Evolutionary conservation across 2,888 invertebrate species (phyloP).

Genomic region (Cylloceria caligata): DNA sequence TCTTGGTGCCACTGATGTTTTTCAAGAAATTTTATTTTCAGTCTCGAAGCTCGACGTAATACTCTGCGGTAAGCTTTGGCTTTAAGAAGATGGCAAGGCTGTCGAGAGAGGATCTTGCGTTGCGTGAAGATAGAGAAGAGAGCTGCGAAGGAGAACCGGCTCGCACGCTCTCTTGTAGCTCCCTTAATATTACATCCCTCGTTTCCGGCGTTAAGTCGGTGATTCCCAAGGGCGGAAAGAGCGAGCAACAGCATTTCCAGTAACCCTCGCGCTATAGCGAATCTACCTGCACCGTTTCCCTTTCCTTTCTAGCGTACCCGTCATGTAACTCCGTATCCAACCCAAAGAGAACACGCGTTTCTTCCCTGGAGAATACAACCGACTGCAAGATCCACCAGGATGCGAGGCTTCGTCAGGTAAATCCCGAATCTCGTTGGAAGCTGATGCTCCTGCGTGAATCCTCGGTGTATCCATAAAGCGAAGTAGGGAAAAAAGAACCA

Average conservation of each 20-base stretch:
- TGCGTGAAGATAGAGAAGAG: slow-evolving; percentile 28
- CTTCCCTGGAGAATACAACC: slow-evolving; percentile 41
- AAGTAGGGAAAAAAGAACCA: slow-evolving; percentile 5
- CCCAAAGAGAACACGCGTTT: slow-evolving; percentile 39
- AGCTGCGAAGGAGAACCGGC: slow-evolving; percentile 20
- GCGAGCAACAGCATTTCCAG: slow-evolving; percentile 26
- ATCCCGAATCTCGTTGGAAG: slow-evolving; percentile 19
- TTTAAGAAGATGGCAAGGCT: slow-evolving; percentile 19
- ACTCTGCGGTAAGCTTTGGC: slow-evolving; percentile 45
- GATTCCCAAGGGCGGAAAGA: slow-evolving; percentile 60
- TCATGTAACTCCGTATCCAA: too few relatives aligned
- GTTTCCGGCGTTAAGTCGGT: slow-evolving; percentile 71
- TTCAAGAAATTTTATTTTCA: slow-evolving; percentile 51
- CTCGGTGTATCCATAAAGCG: slow-evolving; percentile 26
- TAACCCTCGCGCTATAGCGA: slow-evolving; percentile 19
- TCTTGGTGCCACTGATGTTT: slow-evolving; percentile 36
- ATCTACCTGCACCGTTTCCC: slow-evolving; percentile 39
- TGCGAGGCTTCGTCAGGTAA: slow-evolving; percentile 28
- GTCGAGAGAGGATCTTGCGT: slow-evolving; percentile 19
- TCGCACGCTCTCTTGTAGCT: slow-evolving; percentile 57
- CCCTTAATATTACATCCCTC: slow-evolving; percentile 80
- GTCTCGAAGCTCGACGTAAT: slow-evolving; percentile 49
- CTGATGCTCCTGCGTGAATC: slow-evolving; percentile 20
- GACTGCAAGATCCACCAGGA: slow-evolving; percentile 12
- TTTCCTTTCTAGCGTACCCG: slow-evolving; percentile 39